phyloP scores from a whole-genome alignment of 1,140 invertebrate species.

The Euura saliciscinereae region DNA sequence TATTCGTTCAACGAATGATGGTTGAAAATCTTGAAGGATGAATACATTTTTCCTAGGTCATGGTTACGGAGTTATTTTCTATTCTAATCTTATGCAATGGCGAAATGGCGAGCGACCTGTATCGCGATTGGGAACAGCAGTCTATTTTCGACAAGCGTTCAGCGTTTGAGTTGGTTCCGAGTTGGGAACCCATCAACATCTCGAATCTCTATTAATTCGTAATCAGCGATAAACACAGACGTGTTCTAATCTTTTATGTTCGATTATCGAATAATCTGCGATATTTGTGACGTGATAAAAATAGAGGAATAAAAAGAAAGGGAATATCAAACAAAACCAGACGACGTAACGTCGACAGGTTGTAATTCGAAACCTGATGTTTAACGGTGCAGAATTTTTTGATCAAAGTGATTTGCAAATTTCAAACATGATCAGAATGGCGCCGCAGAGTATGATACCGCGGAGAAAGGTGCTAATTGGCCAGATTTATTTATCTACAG shows the following conservation, averaged over 20 bases:
- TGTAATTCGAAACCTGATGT: neutral
- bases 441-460: slow-evolving; percentile 36
- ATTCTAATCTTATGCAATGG: slow-evolving; percentile 2
- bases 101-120: slow-evolving; percentile 3
- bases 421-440: neutral
- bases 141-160: slow-evolving; percentile 1
- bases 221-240: neutral
- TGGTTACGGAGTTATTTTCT: neutral
- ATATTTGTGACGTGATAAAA: neutral
- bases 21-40: neutral
- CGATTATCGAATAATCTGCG: neutral
- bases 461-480: slow-evolving; percentile 35
- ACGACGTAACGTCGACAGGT: neutral
- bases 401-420: neutral
- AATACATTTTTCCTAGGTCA: neutral
- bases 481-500: neutral
- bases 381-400: neutral
- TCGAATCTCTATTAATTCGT: slow-evolving; percentile 5
- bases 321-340: neutral
- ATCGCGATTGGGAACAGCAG: slow-evolving; percentile 1
- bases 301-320: neutral
- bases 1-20: too few species aligned
- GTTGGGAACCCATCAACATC: neutral
- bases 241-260: neutral
- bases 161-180: slow-evolving; percentile 6